Conservation (phyloP, 2,888 invertebrate genomes). For the Diabrotica balteata region DNA sequence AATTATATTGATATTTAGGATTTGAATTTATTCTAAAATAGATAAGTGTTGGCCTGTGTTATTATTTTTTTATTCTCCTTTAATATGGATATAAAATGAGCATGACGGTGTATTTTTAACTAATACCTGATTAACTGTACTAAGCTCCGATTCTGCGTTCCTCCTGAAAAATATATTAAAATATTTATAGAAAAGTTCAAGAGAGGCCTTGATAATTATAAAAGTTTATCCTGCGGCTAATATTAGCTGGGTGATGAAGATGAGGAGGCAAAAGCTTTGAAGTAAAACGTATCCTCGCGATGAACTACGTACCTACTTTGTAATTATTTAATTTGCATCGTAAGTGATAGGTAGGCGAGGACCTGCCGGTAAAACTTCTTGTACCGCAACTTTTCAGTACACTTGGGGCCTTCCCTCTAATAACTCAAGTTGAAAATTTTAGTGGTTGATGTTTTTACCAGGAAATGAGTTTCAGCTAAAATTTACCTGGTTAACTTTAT, state of each 20-base stretch:
- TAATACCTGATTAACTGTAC: too few species aligned
- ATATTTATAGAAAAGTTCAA: constrained; percentile 54
- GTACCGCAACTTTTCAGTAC: constrained; percentile 40
- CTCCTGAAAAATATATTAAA: constrained; percentile 50
- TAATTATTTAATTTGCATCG: constrained; percentile 61
- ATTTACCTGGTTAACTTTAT: too few species aligned
- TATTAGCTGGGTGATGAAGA: constrained; percentile 41
- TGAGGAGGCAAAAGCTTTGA: constrained; percentile 49
- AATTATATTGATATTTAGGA: too few species aligned
- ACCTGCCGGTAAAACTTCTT: constrained; percentile 50
- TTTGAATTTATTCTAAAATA: too few species aligned
- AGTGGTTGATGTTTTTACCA: neutral
- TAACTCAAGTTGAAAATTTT: constrained; percentile 6
- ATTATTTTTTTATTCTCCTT: too few species aligned
- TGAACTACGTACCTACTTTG: constrained; percentile 57
- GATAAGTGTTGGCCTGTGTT: too few species aligned
- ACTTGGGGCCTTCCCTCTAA: constrained; percentile 24
- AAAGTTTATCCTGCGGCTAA: constrained; percentile 52
- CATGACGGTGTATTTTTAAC: too few species aligned
- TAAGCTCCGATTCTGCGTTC: constrained; percentile 3
- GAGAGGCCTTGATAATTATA: constrained; percentile 53
- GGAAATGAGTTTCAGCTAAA: neutral
- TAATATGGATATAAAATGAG: too few species aligned
- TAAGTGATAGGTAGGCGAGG: constrained; percentile 57
- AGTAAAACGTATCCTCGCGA: constrained; percentile 51